Evolutionary conservation across 2,888 invertebrate genomes (phyloP), one percentile per base, ranked within the genome.

Genomic region (Synergus laeviventris): DNA sequence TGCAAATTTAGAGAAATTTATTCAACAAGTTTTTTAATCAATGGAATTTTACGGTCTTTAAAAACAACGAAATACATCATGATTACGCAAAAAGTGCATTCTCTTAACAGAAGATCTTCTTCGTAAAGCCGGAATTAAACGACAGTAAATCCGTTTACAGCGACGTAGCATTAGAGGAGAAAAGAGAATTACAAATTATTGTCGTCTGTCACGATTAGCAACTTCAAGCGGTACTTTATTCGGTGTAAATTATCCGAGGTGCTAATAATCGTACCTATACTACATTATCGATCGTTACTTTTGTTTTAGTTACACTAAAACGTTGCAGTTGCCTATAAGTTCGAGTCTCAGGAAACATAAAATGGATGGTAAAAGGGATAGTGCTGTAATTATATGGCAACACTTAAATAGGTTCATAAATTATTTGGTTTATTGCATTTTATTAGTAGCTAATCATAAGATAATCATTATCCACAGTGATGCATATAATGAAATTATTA

Each of bases 381-480:
- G 45, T 66, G 45, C 66, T 70, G 70, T 70, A 70, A 70, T 70
- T 70, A 70, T 70, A 70, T 49, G 49, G 70, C 70, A 24, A 31
- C 31, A 49, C 31, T 70, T 79, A 75, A 80, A 75, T 78, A 74
- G 79, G 73, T 76, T 45, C 74, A 74, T 79, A 79, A 79, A 79
- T 79, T 79, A 79, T 78, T 66, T 62, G 56, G 24, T 79, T 79
- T 78, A 79, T 79, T 78, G 42, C 73, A 64, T 66, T 79, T 77
- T 74, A 66, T 64, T 66, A 66, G 21, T 74, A 74, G 76, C 76
- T 60, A 74, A 73, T 75, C 60, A 61, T 73, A 39, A 73, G 75
- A 75, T 78, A 75, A 78, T 79, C 79, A 79, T 59, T 74, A 73
- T 76, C 64, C 73, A 79, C 79, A 78, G 75, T 76, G 16, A 70